A percentile compares a stretch with the other conserved stretches of the same genome.
phyloP scores from a whole-genome alignment of 2,888 invertebrate species.

The Patella pellucida region DNA sequence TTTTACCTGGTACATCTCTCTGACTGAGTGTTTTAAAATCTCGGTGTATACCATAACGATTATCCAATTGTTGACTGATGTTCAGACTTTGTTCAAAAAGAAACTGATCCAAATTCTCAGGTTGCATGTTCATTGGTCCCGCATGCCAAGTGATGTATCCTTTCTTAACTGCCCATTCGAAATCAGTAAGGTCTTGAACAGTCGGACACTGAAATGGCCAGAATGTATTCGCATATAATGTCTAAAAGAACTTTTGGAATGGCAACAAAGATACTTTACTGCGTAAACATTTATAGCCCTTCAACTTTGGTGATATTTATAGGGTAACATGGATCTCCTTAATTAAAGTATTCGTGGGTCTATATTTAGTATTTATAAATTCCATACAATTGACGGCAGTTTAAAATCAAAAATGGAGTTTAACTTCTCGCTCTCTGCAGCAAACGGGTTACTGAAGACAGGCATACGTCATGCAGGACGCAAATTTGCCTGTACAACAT shows the following conservation, averaged over 20 bases:
- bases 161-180: slow-evolving; percentile 45
- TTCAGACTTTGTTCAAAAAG: slow-evolving; percentile 56
- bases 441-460: no score
- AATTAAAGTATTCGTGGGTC: no score
- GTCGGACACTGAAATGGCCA: slow-evolving; percentile 57
- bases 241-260: neutral
- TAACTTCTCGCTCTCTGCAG: no score
- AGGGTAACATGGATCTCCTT: no score
- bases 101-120: slow-evolving; percentile 56
- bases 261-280: neutral
- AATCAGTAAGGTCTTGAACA: slow-evolving; percentile 36
- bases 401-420: no score
- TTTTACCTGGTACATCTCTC: slow-evolving; percentile 66
- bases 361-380: no score
- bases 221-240: neutral
- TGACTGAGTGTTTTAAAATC: slow-evolving; percentile 57
- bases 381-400: no score
- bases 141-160: slow-evolving; percentile 66
- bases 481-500: no score
- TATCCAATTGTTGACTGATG: slow-evolving; percentile 53
- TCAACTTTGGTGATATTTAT: neutral
- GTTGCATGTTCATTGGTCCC: slow-evolving; percentile 69
- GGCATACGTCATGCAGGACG: no score
- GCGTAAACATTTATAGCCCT: neutral
- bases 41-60: slow-evolving; percentile 49